These are phyloP conservation scores for Sula dactylatra DNA, from an alignment of 2,113 vertebrate genomes.

Conservation along the genomic window DNA sequence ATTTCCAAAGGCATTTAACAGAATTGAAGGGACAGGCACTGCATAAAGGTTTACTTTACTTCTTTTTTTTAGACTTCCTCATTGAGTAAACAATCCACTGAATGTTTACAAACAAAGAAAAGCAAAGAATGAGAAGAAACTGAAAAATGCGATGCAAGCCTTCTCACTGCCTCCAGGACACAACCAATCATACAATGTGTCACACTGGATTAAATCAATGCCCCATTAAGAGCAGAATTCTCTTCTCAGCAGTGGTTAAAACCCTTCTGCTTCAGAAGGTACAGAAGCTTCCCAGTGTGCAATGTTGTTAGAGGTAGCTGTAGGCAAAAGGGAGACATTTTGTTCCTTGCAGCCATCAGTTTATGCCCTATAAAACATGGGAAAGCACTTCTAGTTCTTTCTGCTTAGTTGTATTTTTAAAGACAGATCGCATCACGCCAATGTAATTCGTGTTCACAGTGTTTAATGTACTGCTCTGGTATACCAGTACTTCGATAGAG, in stretches of 20 bases:
- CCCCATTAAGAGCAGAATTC: not conserved
- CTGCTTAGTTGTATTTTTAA: not conserved
- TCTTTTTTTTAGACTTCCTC: not conserved
- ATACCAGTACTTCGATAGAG: not conserved
- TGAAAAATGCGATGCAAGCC: not conserved
- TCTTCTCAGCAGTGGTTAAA: not conserved
- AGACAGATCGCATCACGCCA: not conserved
- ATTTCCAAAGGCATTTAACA: not conserved
- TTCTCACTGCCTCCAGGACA: slow-evolving; percentile 9
- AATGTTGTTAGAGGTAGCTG: not conserved
- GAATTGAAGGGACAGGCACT: not conserved
- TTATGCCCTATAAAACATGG: not conserved
- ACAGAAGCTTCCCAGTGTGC: not conserved
- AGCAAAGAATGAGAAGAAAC: not conserved
- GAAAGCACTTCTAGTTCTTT: not conserved
- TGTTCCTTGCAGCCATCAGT: not conserved
- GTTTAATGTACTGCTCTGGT: not conserved
- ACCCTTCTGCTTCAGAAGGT: slow-evolving; percentile 8
- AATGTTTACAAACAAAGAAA: slow-evolving; percentile 1
- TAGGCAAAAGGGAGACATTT: slow-evolving; percentile 12
- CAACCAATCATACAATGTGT: not conserved
- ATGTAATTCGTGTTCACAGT: not conserved
- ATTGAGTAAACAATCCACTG: not conserved
- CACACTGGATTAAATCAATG: slow-evolving; percentile 5
- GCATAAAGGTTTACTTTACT: not conserved